These are phyloP conservation scores for Acrossocheilus fasciatus DNA, from an alignment of 2,797 vertebrate genomes.

Conservation along the genomic window DNA sequence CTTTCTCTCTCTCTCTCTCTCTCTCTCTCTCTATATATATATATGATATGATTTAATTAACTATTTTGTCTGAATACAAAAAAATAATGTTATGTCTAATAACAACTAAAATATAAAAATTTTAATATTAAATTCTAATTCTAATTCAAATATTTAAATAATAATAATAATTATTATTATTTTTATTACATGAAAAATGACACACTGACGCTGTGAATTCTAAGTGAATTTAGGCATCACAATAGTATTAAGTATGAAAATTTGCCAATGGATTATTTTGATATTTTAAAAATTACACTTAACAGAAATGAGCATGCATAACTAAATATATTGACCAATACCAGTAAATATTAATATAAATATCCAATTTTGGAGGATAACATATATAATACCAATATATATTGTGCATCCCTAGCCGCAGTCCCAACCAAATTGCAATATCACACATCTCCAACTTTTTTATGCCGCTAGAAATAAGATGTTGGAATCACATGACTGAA, in stretches of 20 bases:
- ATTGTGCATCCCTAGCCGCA: not conserved
- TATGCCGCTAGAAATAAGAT: conserved; percentile 9
- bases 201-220: not conserved
- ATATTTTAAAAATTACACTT: not conserved
- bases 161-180: not conserved
- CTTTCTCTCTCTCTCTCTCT: too few relatives aligned
- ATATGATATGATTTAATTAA: not conserved
- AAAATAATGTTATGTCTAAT: too few relatives aligned
- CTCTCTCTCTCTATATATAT: not conserved
- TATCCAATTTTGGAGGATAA: not conserved
- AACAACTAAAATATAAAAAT: too few relatives aligned
- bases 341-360: not conserved
- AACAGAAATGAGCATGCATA: not conserved
- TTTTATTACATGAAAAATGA: not conserved
- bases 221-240: not conserved
- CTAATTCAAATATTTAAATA: too few relatives aligned
- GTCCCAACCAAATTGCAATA: conserved; percentile 15
- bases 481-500: conserved; percentile 21
- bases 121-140: too few relatives aligned
- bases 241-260: not conserved
- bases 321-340: not conserved
- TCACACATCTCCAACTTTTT: conserved; percentile 19
- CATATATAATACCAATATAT: not conserved
- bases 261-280: not conserved
- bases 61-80: too few relatives aligned